Conservation (phyloP, 2,113 vertebrate species). For the Genyomyrus donnyi region DNA sequence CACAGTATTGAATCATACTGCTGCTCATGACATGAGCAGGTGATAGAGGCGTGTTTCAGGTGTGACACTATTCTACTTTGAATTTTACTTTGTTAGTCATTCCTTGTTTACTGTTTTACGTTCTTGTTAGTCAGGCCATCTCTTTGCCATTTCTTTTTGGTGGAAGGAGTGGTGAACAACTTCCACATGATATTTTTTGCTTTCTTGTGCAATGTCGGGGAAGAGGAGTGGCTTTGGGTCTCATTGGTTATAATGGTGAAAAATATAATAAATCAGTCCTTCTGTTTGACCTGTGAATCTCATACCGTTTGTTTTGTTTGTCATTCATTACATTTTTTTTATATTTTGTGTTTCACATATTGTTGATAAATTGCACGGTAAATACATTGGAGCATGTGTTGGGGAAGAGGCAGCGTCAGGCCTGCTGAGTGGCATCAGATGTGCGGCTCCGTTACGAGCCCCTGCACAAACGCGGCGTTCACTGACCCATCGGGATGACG, state of each 20-base stretch:
- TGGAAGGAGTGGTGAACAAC: background rate
- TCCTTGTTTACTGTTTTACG: background rate
- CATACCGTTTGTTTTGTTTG: background rate
- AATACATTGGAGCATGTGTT: background rate
- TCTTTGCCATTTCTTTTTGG: background rate
- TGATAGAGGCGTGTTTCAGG: background rate
- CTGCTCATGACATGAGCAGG: background rate
- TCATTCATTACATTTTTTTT: background rate
- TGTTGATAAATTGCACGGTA: background rate
- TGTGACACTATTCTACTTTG: background rate
- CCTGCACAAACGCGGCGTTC: background rate
- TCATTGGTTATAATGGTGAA: background rate
- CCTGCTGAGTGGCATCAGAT: background rate
- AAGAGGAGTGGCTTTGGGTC: background rate
- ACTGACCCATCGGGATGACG: background rate
- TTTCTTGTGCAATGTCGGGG: background rate
- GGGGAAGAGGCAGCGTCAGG: background rate
- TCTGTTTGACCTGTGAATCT: background rate
- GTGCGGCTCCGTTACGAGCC: background rate
- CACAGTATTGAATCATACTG: background rate
- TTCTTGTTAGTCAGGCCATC: background rate
- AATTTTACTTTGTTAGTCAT: background rate
- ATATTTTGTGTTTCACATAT: background rate
- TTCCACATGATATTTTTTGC: background rate
- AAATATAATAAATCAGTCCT: background rate